A percentile compares a stretch with the other conserved stretches of the same genome.
phyloP scores from a whole-genome alignment of 2,888 invertebrate species.

The Diplazon laetatorius region DNA sequence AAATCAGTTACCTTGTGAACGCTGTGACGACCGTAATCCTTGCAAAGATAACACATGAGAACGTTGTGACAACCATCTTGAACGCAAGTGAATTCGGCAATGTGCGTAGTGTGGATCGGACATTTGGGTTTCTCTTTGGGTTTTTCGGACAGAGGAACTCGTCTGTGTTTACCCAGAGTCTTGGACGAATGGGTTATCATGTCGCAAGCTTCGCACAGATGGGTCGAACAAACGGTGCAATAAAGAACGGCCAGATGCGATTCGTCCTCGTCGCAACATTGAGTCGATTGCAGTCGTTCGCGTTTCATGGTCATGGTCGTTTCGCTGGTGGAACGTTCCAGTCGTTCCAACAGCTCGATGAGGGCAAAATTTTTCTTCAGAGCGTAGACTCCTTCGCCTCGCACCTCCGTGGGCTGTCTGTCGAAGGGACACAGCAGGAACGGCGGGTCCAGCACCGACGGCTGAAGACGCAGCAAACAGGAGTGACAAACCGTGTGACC shows the following conservation, averaged over 20 bases:
- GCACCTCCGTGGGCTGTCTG: conserved; percentile 83
- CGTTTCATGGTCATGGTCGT: conserved; percentile 75
- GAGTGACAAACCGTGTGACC: conserved; percentile 85
- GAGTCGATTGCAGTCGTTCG: conserved; percentile 74
- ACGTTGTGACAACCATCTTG: conserved; percentile 84
- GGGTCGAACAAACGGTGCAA: conserved; percentile 84
- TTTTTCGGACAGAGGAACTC: conserved; percentile 84
- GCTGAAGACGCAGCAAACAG: conserved; percentile 83
- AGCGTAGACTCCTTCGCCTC: conserved; percentile 82
- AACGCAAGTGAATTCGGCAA: conserved; percentile 84
- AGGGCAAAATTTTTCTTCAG: conserved; percentile 85
- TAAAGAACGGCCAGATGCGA: conserved; percentile 84
- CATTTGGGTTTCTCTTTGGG: conserved; percentile 84
- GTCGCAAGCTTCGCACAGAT: conserved; percentile 84
- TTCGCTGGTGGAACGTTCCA: conserved; percentile 81
- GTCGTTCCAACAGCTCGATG: conserved; percentile 84
- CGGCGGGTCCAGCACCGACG: conserved; percentile 68
- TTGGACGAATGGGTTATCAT: conserved; percentile 84
- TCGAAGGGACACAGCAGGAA: conserved; percentile 84
- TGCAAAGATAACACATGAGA: conserved; percentile 85
- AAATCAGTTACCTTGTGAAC: conserved; percentile 83
- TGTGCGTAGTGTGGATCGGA: conserved; percentile 83
- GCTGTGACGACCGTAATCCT: conserved; percentile 85
- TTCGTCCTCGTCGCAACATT: conserved; percentile 84
- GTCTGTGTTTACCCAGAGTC: conserved; percentile 83